These are phyloP conservation scores for Clostera curtula DNA, from an alignment of 2,888 invertebrate genomes.

Conservation along the genomic window DNA sequence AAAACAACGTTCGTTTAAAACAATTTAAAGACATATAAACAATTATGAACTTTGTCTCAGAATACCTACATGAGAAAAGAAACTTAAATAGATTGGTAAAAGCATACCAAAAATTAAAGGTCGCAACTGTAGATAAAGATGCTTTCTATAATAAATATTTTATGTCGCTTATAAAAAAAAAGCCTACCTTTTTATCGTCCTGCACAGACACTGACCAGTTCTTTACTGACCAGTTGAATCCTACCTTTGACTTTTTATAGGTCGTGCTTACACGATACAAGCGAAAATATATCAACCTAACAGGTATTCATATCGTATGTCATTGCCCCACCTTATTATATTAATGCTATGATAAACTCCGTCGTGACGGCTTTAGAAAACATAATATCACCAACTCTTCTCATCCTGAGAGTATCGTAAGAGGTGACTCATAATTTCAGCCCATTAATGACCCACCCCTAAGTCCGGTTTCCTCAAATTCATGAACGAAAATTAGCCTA, in stretches of 20 bases:
- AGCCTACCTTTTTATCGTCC: constrained; percentile 45
- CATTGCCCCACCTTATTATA: constrained; percentile 33
- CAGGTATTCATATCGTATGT: constrained; percentile 23
- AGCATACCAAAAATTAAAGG: too few relatives aligned
- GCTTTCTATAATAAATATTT: not conserved
- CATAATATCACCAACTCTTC: too few relatives aligned
- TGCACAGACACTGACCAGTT: constrained; percentile 46
- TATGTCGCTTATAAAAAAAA: constrained; percentile 9
- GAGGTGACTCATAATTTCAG: too few relatives aligned
- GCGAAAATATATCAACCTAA: constrained; percentile 15
- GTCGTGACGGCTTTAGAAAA: too few relatives aligned
- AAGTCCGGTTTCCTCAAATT: too few relatives aligned
- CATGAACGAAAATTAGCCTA: too few relatives aligned
- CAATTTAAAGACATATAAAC: not conserved
- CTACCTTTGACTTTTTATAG: constrained; percentile 62
- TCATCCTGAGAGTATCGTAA: too few relatives aligned
- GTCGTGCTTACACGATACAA: constrained; percentile 41
- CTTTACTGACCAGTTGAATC: constrained; percentile 44
- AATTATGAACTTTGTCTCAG: too few relatives aligned
- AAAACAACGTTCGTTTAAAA: not conserved
- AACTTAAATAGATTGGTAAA: too few relatives aligned
- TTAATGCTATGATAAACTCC: not conserved
- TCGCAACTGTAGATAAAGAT: too few relatives aligned
- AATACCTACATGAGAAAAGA: too few relatives aligned
- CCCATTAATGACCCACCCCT: too few relatives aligned